phyloP scores from a whole-genome alignment of 2,888 invertebrate genomes.

The Bursaphelenchus okinawaensis region DNA sequence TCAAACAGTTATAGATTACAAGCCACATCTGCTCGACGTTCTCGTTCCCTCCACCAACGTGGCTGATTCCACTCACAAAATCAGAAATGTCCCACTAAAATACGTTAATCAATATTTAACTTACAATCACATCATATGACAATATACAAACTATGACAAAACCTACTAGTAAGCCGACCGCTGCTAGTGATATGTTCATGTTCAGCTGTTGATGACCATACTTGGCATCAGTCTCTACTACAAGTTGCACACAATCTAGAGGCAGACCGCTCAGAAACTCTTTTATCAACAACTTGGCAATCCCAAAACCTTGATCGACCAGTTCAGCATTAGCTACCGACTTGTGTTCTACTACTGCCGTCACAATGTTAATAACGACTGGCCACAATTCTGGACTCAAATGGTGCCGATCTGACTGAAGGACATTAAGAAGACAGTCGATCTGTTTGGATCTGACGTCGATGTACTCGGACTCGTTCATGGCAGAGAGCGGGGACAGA shows the following conservation, averaged over 20 bases:
- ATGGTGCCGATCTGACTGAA: slow-evolving; percentile 86
- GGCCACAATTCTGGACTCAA: slow-evolving; percentile 86
- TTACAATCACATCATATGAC: not conserved
- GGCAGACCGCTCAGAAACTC: slow-evolving; percentile 89
- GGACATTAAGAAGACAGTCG: slow-evolving; percentile 83
- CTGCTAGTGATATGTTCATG: slow-evolving; percentile 90
- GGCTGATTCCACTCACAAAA: slow-evolving; percentile 21
- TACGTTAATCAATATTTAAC: not conserved
- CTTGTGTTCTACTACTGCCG: slow-evolving; percentile 11
- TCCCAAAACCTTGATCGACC: slow-evolving; percentile 24
- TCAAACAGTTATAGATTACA: slow-evolving; percentile 58
- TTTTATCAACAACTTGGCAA: slow-evolving; percentile 61
- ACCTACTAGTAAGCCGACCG: slow-evolving; percentile 84
- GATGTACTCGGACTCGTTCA: slow-evolving; percentile 80
- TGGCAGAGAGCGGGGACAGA: slow-evolving; percentile 80
- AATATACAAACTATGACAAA: not conserved
- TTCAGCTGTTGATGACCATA: slow-evolving; percentile 94
- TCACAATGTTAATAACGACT: slow-evolving; percentile 59
- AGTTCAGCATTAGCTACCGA: slow-evolving; percentile 17
- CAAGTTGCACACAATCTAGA: slow-evolving; percentile 71
- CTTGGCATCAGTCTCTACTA: slow-evolving; percentile 79
- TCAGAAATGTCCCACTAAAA: slow-evolving; percentile 36
- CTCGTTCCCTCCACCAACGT: slow-evolving; percentile 13
- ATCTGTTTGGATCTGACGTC: slow-evolving; percentile 90
- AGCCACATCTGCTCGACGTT: slow-evolving; percentile 52